Conservation (phyloP, 2,113 vertebrate genomes). For the Heterotis niloticus region DNA sequence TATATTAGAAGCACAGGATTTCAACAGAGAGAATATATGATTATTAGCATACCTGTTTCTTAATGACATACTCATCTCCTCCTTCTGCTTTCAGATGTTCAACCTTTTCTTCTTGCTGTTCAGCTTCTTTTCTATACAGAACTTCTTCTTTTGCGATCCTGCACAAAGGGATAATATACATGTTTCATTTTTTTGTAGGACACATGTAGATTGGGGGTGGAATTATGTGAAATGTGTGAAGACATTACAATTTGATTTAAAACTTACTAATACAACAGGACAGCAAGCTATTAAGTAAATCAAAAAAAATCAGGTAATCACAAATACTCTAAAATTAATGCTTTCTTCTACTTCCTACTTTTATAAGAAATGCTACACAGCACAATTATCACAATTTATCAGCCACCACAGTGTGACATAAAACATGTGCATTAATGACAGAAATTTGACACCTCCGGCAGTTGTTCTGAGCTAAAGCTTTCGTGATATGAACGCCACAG, state of each 20-base stretch:
- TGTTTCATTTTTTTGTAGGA: not conserved
- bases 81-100: slow-evolving; percentile 83
- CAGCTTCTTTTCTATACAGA: slow-evolving; percentile 84
- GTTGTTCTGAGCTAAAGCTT: not conserved
- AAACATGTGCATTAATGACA: not conserved
- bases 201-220: too few species aligned
- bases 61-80: slow-evolving; percentile 81
- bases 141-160: slow-evolving; percentile 88
- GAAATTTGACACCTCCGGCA: not conserved
- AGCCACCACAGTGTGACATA: not conserved
- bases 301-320: too few species aligned
- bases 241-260: not conserved
- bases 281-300: not conserved
- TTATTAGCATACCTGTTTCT: slow-evolving; percentile 75
- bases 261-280: not conserved
- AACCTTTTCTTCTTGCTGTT: slow-evolving; percentile 87
- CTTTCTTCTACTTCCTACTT: not conserved
- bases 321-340: too few species aligned
- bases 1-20: not conserved
- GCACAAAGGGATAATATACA: slow-evolving; percentile 33
- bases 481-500: not conserved
- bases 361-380: not conserved
- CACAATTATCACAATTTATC: not conserved
- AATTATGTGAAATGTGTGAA: too few species aligned
- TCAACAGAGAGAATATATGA: not conserved